Evolutionary conservation across 2,888 invertebrate genomes (phyloP), one percentile per base, ranked within the genome.

Genomic region (Thymelicus sylvestris): DNA sequence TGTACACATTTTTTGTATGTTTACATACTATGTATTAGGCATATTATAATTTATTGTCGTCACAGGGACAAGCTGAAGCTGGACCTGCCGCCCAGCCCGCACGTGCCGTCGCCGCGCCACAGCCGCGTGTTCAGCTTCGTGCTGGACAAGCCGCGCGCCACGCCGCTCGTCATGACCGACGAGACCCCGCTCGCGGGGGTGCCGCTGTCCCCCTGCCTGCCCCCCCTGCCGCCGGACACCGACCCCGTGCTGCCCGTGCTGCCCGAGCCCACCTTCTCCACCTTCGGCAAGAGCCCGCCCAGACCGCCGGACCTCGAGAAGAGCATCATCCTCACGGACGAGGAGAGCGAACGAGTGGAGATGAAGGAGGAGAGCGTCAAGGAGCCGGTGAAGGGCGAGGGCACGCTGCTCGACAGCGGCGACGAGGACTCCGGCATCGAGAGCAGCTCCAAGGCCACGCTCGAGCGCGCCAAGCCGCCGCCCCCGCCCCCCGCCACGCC

Each of bases 391-490:
- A 90, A 88, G 73, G 95, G 95, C 0, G 95, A 95, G 79, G 95
- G 95, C 1, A 95, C 95, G 59, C 90, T 95, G 47, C 81, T 95
- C 59, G 96, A 96, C 83, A 95, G 95, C 79, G 95, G 95, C 0
- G 95, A 95, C 79, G 95, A 95, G 77, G 95, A 95, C 81, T 95
- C 95, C 41, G 95, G 95, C 5, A 95, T 95, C 63, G 95, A 95
- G 81, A 95, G 95, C 77, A 95, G 95, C 82, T 91, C 94, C 52
- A 94, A 94, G 73, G 93, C 94, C 1, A 95, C 95, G 8, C 89
- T 95, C 47, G 95, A 95, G 80, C 87, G 95, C 63, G 89, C 87
- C 74, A 84, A 86, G 72, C 81, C 50, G 0, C 19, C 6, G 15
- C 50, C 50, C 0, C 50, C 6, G 15, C 50, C 50, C 3, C 50